Base-by-base conservation (phyloP, 2,888 invertebrate species). In the Sisyra terminalis region DNA sequence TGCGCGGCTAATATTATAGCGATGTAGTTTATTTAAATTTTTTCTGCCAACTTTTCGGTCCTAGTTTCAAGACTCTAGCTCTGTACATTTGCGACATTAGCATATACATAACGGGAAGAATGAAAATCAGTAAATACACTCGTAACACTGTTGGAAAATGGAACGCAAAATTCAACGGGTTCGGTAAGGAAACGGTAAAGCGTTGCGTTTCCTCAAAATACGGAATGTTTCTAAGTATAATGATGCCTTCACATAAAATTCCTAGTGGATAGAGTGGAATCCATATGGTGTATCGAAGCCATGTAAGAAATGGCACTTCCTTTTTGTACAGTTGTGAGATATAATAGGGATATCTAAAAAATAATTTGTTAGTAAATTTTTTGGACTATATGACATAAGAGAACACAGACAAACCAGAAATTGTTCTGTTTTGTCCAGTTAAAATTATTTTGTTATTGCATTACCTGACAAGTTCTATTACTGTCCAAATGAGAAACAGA, bases 221-320 rank as follows among this genome's bases (percentile, higher is more conserved):
- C 0, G 90, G 87, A 55, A 94, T 82, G 57, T 88, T 85, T 41
- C 87, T 70, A 13, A 87, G 65, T 34, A 86, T 70, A 10, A 87
- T 71, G 3, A 84, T 75, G 0, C 87, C 83, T 66, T 96, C 94
- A 54, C 86, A 83, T 1, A 89, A 55, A 50, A 92, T 78, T 5
- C 93, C 94, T 31, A 92, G 57, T 0, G 96, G 96, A 61, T 94
- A 96, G 0, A 94, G 68, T 0, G 88, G 79, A 49, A 96, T 87
- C 94, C 94, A 97, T 44, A 89, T 70, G 0, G 87, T 83, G 60
- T 96, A 94, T 11, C 96, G 73, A 2, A 96, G 63, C 94, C 94
- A 96, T 0, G 89, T 93, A 7, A 96, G 60, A 3, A 84, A 53
- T 37, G 72, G 69, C 29, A 84, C 67, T 45, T 87, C 77, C 17